These are phyloP conservation scores for Cariama cristata DNA, from an alignment of 2,113 vertebrate genomes.

Conservation along the genomic window DNA sequence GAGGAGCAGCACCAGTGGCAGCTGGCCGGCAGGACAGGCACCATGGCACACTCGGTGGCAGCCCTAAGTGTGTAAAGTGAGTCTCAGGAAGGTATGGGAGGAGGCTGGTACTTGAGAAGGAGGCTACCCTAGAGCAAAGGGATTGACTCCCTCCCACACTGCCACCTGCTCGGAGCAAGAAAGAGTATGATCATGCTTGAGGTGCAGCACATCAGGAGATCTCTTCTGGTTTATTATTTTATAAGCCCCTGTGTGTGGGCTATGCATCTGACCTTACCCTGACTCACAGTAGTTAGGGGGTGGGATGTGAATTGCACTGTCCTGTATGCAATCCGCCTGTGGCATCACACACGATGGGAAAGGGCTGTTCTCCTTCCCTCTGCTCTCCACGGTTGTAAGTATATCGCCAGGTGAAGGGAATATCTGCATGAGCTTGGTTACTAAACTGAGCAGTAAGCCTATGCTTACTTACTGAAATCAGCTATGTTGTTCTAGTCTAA, in stretches of 20 bases:
- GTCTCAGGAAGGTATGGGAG: not conserved
- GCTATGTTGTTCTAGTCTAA: not conserved
- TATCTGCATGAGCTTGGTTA: not conserved
- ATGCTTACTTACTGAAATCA: not conserved
- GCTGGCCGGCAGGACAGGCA: not conserved
- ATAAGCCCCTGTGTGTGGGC: too few species aligned
- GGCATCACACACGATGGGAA: not conserved
- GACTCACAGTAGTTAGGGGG: accelerated
- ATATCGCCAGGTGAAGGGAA: not conserved
- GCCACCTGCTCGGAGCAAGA: not conserved
- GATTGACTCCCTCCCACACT: accelerated
- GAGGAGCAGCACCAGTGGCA: not conserved
- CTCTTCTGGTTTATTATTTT: not conserved
- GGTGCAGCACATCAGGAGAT: not conserved
- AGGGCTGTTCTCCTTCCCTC: not conserved
- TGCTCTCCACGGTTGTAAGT: not conserved
- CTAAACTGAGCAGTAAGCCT: not conserved
- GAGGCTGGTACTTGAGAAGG: not conserved
- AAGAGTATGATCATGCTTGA: not conserved
- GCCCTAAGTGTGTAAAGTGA: not conserved
- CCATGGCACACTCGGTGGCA: not conserved
- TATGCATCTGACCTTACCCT: not conserved
- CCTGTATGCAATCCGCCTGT: not conserved
- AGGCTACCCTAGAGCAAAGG: not conserved
- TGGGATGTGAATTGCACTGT: not conserved